These are phyloP conservation scores for Kryptolebias ocellatus DNA, from an alignment of 2,797 vertebrate genomes.

Conservation along the genomic window DNA sequence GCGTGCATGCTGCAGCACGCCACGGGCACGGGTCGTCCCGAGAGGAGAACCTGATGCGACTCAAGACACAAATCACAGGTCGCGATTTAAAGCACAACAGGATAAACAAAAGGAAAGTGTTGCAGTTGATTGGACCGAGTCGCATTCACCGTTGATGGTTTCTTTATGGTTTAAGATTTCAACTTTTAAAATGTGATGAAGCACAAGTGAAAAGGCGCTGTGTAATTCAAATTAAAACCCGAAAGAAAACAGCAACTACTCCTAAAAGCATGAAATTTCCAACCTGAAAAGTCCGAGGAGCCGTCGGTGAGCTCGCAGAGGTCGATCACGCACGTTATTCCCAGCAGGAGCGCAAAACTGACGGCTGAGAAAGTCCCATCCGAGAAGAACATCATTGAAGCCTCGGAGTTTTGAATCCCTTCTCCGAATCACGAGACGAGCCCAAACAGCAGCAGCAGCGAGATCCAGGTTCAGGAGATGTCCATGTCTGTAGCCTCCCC, in stretches of 20 bases:
- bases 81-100: conserved; percentile 4
- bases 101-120: background rate
- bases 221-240: background rate
- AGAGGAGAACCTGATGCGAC: conserved; percentile 29
- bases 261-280: conserved; percentile 21
- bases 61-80: conserved; percentile 11
- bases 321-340: conserved; percentile 82
- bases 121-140: too few relatives aligned
- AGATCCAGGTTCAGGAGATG: conserved; percentile 59
- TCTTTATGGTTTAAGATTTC: background rate
- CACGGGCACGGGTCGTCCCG: conserved; percentile 43
- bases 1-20: conserved; percentile 65
- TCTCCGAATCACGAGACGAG: conserved; percentile 61
- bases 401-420: conserved; percentile 60
- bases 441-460: conserved; percentile 38
- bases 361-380: conserved; percentile 81
- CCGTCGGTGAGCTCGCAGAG: conserved; percentile 80
- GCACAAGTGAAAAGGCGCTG: background rate
- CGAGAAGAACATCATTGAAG: conserved; percentile 88
- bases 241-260: background rate
- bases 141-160: too few relatives aligned
- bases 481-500: conserved; percentile 68
- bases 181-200: background rate
- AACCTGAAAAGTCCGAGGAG: conserved; percentile 89
- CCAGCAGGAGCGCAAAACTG: conserved; percentile 80